Evolutionary conservation across 2,888 invertebrate genomes (phyloP), one percentile per base, ranked within the genome.

Genomic region (Rhagophthalmus giganteus): DNA sequence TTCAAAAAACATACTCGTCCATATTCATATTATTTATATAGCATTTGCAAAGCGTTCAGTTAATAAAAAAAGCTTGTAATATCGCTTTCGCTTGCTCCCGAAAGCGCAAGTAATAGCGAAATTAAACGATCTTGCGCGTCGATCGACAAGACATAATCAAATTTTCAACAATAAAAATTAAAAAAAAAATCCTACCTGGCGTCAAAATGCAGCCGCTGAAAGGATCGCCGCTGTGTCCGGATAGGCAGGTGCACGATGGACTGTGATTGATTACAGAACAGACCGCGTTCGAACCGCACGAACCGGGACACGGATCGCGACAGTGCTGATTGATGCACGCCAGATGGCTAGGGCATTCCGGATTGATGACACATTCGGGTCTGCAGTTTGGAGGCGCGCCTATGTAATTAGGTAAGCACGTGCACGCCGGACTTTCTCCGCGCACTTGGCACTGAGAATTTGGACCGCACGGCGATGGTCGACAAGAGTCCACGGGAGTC

Each of bases 401-500:
- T 13, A 76, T 71, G 61, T 80, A 83, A 49, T 74, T 78, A 1
- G 79, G 78, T 33, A 82, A 70, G 59, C 86, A 86, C 8, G 80
- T 78, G 63, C 86, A 83, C 20, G 79, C 73, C 0, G 80, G 79
- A 60, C 78, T 77, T 7, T 71, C 74, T 53, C 79, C 83, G 30
- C 84, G 70, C 67, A 83, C 82, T 65, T 84, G 82, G 72, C 89
- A 89, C 68, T 82, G 81, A 69, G 87, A 87, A 66, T 87, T 87
- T 30, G 87, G 84, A 25, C 88, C 89, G 68, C 88, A 89, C n/a
- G 88, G 88, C 27, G 87, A 85, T 35, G 87, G 88, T 33, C 79
- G 70, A 66, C 88, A 88, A 11, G 87, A 85, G 84, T 55, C 83
- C 26, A 59, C 62, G 24, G 76, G 74, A 39, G 61, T 51, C 48